phyloP scores from a whole-genome alignment of 1,140 invertebrate genomes.

The Bombyx mori region DNA sequence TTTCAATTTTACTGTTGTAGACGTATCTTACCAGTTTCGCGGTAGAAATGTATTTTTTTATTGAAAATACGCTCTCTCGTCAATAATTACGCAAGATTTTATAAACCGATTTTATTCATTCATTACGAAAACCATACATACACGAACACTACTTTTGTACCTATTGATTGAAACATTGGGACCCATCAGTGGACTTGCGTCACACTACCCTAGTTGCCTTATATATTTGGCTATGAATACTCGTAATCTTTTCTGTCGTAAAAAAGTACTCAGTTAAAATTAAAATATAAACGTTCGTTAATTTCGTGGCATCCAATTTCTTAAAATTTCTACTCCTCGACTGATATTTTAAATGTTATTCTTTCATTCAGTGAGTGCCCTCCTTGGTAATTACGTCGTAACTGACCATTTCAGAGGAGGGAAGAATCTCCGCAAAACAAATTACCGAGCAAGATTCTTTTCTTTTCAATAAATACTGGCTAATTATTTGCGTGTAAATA shows the following conservation, averaged over 20 bases:
- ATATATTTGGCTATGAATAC: no score
- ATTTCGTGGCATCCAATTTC: slow-evolving; percentile 12
- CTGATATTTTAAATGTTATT: slow-evolving; percentile 16
- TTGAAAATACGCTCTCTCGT: no score
- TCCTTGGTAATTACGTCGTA: slow-evolving; percentile 17
- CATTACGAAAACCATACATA: not conserved
- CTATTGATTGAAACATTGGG: not conserved
- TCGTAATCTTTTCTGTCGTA: no score
- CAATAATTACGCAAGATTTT: no score
- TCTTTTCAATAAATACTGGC: slow-evolving; percentile 15
- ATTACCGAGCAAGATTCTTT: slow-evolving; percentile 16
- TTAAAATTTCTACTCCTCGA: slow-evolving; percentile 15
- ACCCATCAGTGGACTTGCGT: no score
- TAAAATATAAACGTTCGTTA: slow-evolving; percentile 7
- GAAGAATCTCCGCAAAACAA: slow-evolving; percentile 17
- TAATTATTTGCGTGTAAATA: slow-evolving; percentile 13
- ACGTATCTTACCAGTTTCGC: no score
- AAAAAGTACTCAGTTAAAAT: not conserved
- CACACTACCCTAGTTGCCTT: no score
- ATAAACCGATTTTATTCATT: not conserved
- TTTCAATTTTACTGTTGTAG: no score
- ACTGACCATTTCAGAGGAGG: slow-evolving; percentile 15
- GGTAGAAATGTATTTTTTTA: no score
- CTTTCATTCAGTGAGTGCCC: slow-evolving; percentile 13
- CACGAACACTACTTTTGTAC: not conserved